Base-by-base conservation (phyloP, 2,113 vertebrate species). In the Clarias batrachus region DNA sequence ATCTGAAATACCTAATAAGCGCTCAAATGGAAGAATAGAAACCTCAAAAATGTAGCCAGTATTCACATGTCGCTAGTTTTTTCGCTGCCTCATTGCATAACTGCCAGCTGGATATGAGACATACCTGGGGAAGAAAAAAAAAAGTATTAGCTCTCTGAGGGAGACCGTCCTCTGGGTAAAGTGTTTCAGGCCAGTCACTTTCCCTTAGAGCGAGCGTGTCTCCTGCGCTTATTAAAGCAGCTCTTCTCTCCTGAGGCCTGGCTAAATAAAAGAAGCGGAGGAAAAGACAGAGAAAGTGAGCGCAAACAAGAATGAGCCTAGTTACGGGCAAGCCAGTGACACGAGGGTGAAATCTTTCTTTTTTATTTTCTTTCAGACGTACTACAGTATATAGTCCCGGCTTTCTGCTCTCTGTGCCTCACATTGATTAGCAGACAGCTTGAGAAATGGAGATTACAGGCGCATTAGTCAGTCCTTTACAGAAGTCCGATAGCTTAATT, bases 91-190 rank as follows among this genome's bases (percentile, higher is more conserved):
- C 41, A 66, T 54, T 86, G 68, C 48, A 14, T 71, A 87, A 73
- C 57, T 63, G 76, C 80, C 81, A 33, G 62, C 73, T 89, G 70
- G 54, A 86, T 83, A 86, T 78, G 56, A 82, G n/a, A 84, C 79
- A 3, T 83, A 62, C 81, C 71, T 86, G 84, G 76, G 25, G 48
- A 48, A 48, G 6, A 48, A 48, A 41, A 41, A 41, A 41, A 41
- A 63, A 54, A 76, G 23, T 76, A 81, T 84, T 83, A 82, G 52
- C 80, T 87, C 65, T 80, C 80, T 48, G 82, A 77, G 60, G 71
- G 79, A 83, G 17, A 76, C 79, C 33, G 62, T 79, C 16, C 70
- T 76, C 63, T 17, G 87, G 56, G 73, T 84, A 91, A 84, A 89
- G 77, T 85, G 66, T 83, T 86, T 82, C 66, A 81, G 27, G 27